Percentiles rank a stretch among this genome's conserved stretches.
Conservation (phyloP, 2,888 invertebrate species). For the Acanthoscelides obtectus region DNA sequence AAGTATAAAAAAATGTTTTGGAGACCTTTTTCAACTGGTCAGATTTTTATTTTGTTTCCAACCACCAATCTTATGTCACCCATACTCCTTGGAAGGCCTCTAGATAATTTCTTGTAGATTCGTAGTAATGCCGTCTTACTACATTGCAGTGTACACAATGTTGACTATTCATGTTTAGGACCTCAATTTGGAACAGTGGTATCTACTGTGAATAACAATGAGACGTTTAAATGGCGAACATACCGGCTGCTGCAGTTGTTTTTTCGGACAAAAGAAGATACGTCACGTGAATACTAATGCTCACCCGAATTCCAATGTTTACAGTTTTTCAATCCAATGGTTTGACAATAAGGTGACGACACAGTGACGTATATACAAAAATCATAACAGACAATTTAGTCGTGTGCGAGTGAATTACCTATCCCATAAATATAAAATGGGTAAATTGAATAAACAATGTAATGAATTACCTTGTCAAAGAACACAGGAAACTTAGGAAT, state of each 20-base stretch:
- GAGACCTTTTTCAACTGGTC: no score
- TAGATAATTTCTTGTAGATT: no score
- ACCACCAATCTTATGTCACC: no score
- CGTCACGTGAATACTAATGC: not conserved
- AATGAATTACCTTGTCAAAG: no score
- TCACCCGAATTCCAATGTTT: not conserved
- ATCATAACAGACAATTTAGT: no score
- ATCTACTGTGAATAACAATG: not conserved
- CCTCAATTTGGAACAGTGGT: not conserved
- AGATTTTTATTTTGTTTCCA: no score
- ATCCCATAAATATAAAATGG: not conserved
- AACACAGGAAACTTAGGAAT: no score
- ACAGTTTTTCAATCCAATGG: not conserved
- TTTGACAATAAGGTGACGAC: not conserved
- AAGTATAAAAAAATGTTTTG: no score
- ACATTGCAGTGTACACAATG: not conserved
- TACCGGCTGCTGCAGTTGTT: not conserved
- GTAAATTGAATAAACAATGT: no score
- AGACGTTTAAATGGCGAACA: not conserved
- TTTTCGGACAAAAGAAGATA: not conserved
- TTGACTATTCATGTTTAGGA: not conserved
- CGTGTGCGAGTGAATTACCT: no score
- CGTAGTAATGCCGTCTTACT: not conserved
- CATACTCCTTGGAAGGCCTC: no score
- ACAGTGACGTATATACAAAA: not conserved